A percentile compares a stretch with the other conserved stretches of the same genome.
Evolutionary conservation across 2,113 vertebrate species (phyloP).

Genomic region (Thinocorus orbignyianus): DNA sequence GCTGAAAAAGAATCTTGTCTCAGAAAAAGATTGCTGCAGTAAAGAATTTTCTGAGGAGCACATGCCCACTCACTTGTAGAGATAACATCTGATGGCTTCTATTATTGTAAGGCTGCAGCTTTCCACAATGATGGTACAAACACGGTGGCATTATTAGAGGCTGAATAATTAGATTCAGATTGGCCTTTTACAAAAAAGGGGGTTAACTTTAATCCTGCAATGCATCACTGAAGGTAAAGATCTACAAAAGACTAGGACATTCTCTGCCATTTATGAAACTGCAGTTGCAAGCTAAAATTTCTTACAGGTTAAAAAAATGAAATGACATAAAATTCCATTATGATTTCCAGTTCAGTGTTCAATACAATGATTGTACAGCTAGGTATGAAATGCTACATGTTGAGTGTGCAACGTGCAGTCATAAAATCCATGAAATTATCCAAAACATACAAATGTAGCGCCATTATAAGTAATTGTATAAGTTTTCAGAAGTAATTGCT

Average conservation of each 20-base stretch:
- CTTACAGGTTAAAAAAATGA: not conserved
- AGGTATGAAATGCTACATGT: not conserved
- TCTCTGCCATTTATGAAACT: not conserved
- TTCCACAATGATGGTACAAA: not conserved
- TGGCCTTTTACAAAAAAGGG: not conserved
- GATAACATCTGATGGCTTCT: not conserved
- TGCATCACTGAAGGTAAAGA: not conserved
- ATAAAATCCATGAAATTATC: not conserved
- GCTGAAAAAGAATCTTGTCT: not conserved
- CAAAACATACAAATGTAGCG: not conserved
- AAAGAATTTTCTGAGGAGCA: not conserved
- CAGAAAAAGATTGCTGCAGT: not conserved
- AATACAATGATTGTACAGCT: not conserved
- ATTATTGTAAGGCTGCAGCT: not conserved
- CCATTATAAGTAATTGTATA: not conserved
- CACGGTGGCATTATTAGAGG: not conserved
- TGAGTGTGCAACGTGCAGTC: not conserved
- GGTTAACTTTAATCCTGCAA: not conserved
- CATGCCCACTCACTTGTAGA: not conserved
- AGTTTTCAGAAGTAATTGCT: not conserved
- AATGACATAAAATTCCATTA: not conserved
- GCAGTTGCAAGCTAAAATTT: not conserved
- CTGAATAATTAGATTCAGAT: constrained; percentile 17
- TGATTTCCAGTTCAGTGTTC: not conserved
- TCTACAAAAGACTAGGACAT: not conserved